Evolutionary conservation across 2,113 vertebrate genomes (phyloP).

Genomic region (Morone saxatilis): DNA sequence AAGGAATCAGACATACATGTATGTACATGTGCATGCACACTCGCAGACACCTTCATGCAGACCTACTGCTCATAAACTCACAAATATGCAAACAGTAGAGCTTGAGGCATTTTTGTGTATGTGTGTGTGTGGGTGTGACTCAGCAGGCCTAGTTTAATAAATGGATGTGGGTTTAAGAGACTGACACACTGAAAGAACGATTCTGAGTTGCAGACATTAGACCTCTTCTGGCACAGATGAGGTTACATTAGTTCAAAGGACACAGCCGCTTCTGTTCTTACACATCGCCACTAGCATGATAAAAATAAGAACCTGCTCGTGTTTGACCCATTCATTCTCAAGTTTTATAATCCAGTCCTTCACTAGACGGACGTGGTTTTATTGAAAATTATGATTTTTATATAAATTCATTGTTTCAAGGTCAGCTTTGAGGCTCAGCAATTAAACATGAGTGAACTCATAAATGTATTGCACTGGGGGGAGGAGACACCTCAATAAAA

Average conservation of each 20-base stretch:
- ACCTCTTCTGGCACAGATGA: slow-evolving; percentile 17
- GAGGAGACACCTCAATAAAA: slow-evolving; percentile 45
- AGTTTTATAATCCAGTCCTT: slow-evolving; percentile 28
- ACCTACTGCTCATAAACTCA: slow-evolving; percentile 2
- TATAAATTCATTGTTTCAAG: slow-evolving; percentile 56
- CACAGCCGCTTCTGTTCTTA: not conserved
- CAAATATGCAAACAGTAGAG: slow-evolving; percentile 8
- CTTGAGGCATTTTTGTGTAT: not conserved
- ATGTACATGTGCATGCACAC: slow-evolving; percentile 15
- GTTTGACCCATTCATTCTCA: slow-evolving; percentile 8
- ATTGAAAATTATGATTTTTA: slow-evolving; percentile 13
- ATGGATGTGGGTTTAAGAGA: slow-evolving; percentile 45
- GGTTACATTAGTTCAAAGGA: slow-evolving; percentile 42
- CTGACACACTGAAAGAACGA: slow-evolving; percentile 22
- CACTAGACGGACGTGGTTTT: not conserved
- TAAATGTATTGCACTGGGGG: slow-evolving; percentile 18
- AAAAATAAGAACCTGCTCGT: slow-evolving; percentile 15
- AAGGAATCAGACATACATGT: not conserved
- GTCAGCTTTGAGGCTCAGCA: slow-evolving; percentile 50
- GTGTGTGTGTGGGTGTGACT: slow-evolving; percentile 22
- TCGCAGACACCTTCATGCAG: not conserved
- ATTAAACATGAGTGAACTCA: slow-evolving; percentile 42
- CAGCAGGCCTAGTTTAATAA: slow-evolving; percentile 50
- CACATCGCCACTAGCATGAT: slow-evolving; percentile 8
- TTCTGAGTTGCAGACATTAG: slow-evolving; percentile 32